A percentile compares a stretch with the other conserved stretches of the same genome.
phyloP scores from a whole-genome alignment of 2,113 vertebrate genomes.

The Ciconia maguari region DNA sequence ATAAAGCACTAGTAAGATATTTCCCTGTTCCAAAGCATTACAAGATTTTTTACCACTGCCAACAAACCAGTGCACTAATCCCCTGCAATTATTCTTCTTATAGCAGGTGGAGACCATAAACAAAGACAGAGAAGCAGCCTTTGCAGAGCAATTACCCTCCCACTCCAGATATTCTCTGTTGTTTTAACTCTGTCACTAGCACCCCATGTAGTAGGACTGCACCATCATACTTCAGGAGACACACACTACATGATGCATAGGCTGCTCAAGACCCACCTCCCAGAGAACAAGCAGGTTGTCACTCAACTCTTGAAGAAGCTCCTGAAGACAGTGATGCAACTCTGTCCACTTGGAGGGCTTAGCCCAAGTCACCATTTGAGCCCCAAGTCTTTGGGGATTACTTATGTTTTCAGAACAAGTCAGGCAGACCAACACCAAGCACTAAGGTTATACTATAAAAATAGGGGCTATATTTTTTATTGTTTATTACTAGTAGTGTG shows the following conservation, averaged over 20 bases:
- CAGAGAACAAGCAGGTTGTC: background rate
- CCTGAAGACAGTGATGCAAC: background rate
- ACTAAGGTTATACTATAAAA: background rate
- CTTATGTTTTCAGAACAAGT: background rate
- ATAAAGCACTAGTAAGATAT: background rate
- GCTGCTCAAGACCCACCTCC: background rate
- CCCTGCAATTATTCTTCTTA: background rate
- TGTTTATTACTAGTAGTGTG: background rate
- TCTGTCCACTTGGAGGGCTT: background rate
- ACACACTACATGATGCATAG: rapidly evolving
- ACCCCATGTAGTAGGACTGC: rapidly evolving
- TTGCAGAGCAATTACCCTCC: background rate
- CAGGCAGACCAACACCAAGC: background rate
- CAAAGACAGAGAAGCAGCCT: background rate
- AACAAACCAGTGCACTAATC: background rate
- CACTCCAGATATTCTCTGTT: background rate
- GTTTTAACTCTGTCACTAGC: background rate
- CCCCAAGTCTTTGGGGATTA: background rate
- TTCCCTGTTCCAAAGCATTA: background rate
- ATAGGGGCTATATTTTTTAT: background rate
- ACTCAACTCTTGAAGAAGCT: background rate
- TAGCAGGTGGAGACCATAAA: background rate
- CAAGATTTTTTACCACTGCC: background rate
- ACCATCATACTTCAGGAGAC: background rate
- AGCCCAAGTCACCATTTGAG: background rate